These are phyloP conservation scores for Bilobella aurantiaca DNA, from an alignment of 1,140 invertebrate species.

Conservation along the genomic window DNA sequence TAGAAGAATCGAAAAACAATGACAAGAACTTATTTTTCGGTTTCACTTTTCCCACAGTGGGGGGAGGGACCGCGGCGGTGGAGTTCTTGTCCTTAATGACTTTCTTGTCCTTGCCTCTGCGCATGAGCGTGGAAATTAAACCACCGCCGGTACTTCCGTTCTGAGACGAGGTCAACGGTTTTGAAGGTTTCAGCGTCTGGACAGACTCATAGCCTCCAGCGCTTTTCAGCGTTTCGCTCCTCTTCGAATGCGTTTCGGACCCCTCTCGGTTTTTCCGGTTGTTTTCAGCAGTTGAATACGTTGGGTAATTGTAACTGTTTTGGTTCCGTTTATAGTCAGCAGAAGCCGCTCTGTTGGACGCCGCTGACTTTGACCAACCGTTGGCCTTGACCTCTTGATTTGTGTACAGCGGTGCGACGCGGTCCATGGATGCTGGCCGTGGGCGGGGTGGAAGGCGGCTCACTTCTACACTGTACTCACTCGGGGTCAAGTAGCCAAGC, in stretches of 20 bases:
- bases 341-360: neutral
- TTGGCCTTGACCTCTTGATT: neutral
- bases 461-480: neutral
- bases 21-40: constrained; percentile 22
- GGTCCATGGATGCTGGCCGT: neutral
- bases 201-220: no score
- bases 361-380: neutral
- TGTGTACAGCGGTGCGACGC: constrained; percentile 8
- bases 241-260: constrained; percentile 19
- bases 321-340: neutral
- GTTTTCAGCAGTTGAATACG: constrained; percentile 16
- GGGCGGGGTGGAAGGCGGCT: neutral
- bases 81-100: constrained; percentile 6
- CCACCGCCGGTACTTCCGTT: neutral
- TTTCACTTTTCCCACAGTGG: constrained; percentile 14
- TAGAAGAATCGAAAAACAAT: constrained; percentile 21
- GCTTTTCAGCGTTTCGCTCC: neutral
- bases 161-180: no score
- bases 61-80: neutral
- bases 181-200: no score
- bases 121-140: constrained; percentile 40
- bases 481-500: constrained; percentile 3
- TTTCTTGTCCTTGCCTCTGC: constrained; percentile 45
- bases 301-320: neutral
- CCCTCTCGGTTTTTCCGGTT: constrained; percentile 38